These are phyloP conservation scores for Cosmorhoe ocellata DNA, from an alignment of 2,888 invertebrate genomes.

Conservation along the genomic window DNA sequence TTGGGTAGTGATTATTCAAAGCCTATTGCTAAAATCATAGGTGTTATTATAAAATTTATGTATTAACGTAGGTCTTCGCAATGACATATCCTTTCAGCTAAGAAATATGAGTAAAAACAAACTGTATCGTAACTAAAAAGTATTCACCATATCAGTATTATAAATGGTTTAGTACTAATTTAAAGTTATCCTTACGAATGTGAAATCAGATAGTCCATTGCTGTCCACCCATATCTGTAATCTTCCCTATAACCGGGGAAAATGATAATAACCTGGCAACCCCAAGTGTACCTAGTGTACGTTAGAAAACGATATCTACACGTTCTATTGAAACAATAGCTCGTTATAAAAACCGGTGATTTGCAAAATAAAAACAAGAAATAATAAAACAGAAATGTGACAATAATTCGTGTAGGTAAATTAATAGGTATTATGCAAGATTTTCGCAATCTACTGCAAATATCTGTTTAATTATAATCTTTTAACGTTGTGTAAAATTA, in stretches of 20 bases:
- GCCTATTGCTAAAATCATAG: conserved; percentile 64
- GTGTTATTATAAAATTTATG: conserved; percentile 52
- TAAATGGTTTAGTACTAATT: conserved; percentile 34
- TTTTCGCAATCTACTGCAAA: conserved; percentile 12
- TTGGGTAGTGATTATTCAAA: conserved; percentile 60
- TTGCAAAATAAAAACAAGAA: not conserved
- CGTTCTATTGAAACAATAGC: no score
- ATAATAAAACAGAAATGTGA: not conserved
- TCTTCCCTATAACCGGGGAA: conserved; percentile 11
- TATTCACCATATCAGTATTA: conserved; percentile 43
- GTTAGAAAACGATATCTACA: not conserved
- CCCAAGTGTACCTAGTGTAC: not conserved
- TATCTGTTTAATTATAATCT: conserved; percentile 24
- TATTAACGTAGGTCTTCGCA: conserved; percentile 53
- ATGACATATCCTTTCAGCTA: conserved; percentile 63
- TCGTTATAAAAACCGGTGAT: not conserved
- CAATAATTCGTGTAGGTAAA: conserved; percentile 2
- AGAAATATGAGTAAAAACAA: conserved; percentile 32
- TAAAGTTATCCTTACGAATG: conserved; percentile 8
- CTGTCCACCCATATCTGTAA: conserved; percentile 17
- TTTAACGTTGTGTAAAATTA: conserved; percentile 70
- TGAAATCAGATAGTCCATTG: conserved; percentile 10
- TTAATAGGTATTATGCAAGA: not conserved
- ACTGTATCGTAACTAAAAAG: conserved; percentile 32
- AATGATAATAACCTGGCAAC: conserved; percentile 17